Percentiles rank a stretch among this genome's conserved stretches.
These are phyloP conservation scores for Peromyscus aztecus DNA, from an alignment of 2,797 vertebrate species.

Conservation along the genomic window DNA sequence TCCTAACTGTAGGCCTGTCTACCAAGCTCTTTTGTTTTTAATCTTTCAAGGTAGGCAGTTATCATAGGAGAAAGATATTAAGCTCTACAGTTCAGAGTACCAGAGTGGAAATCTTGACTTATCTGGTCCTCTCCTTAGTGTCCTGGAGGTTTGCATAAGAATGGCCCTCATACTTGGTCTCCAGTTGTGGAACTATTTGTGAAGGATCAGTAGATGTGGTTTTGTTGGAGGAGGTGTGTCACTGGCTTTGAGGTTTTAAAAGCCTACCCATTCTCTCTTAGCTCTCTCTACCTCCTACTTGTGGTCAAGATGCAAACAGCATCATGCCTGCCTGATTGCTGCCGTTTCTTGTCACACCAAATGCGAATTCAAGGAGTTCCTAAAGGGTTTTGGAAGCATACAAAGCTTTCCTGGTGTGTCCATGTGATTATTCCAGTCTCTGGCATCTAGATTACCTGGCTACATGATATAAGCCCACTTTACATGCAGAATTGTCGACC, in stretches of 20 bases:
- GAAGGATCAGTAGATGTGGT: neutral
- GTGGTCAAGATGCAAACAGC: neutral
- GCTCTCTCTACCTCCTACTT: neutral
- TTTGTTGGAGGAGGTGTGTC: neutral
- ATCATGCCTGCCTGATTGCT: neutral
- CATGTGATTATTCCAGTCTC: neutral
- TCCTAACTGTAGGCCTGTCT: too few species aligned
- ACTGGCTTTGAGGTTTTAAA: neutral
- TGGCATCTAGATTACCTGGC: neutral
- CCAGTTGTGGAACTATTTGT: neutral
- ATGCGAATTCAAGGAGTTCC: neutral
- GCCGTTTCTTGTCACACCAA: neutral
- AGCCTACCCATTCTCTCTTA: neutral
- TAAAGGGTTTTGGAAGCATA: slow-evolving; percentile 11
- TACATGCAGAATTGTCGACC: neutral
- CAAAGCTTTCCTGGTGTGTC: neutral
- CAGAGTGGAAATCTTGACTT: neutral
- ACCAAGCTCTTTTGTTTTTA: neutral
- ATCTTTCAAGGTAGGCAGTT: neutral
- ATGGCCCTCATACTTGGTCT: neutral
- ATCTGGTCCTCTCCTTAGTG: neutral
- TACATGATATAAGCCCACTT: neutral
- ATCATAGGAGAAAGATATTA: neutral
- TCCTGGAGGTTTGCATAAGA: neutral
- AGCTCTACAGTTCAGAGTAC: neutral